A percentile compares a stretch with the other conserved stretches of the same genome.
Evolutionary conservation across 2,888 invertebrate genomes (phyloP).

Genomic region (Drosophila hamatofila): DNA sequence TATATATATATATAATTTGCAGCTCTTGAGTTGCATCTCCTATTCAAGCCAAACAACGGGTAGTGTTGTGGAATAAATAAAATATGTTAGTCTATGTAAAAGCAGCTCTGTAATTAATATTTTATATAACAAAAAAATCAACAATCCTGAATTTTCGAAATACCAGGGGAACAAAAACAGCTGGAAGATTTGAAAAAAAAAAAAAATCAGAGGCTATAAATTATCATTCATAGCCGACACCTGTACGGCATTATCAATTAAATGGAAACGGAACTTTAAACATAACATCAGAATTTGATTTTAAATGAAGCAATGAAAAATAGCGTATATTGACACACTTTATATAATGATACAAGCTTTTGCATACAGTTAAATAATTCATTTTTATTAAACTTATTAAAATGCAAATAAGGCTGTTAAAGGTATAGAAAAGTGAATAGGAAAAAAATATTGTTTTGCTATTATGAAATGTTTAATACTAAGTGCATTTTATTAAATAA

Average conservation of each 20-base stretch:
- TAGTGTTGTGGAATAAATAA: neutral
- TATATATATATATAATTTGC: slow-evolving; percentile 27
- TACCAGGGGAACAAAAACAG: neutral
- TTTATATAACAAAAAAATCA: neutral
- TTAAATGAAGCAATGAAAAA: too few relatives aligned
- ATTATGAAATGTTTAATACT: slow-evolving; percentile 36
- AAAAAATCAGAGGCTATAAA: neutral
- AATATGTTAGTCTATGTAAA: neutral
- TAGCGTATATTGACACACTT: too few relatives aligned
- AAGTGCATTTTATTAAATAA: slow-evolving; percentile 49
- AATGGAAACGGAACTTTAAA: neutral
- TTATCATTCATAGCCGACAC: neutral
- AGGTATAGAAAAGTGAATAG: slow-evolving; percentile 17
- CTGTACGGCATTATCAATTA: neutral
- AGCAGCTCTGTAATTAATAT: neutral
- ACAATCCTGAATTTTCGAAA: neutral
- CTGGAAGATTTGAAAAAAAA: neutral
- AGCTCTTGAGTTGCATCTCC: slow-evolving; percentile 9
- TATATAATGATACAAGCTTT: neutral
- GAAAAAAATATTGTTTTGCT: slow-evolving; percentile 17
- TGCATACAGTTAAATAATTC: slow-evolving; percentile 12
- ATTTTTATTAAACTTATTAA: slow-evolving; percentile 29
- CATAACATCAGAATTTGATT: neutral
- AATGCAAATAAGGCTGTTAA: slow-evolving; percentile 29
- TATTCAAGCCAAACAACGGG: neutral